A percentile compares a stretch with the other conserved stretches of the same genome.
phyloP scores from a whole-genome alignment of 2,797 vertebrate species.

The Trachurus trachurus region DNA sequence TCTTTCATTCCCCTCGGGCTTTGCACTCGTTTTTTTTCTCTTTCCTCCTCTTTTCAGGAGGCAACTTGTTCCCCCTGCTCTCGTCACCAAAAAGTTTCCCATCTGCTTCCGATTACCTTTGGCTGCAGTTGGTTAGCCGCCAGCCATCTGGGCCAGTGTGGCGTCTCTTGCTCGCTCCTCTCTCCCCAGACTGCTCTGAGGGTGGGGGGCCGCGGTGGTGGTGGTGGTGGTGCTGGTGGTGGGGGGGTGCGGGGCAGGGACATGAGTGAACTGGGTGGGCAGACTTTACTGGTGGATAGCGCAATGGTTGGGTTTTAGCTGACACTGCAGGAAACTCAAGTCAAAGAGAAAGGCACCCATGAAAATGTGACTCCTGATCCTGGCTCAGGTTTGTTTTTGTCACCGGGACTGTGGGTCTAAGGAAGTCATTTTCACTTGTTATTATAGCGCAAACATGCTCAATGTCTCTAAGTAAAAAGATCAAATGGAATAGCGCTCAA shows the following conservation, averaged over 20 bases:
- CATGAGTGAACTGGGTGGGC: constrained; percentile 69
- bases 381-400: constrained; percentile 53
- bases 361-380: constrained; percentile 57
- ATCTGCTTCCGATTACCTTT: constrained; percentile 95
- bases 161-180: constrained; percentile 77
- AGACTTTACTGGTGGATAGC: constrained; percentile 62
- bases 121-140: constrained; percentile 87
- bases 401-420: constrained; percentile 59
- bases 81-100: constrained; percentile 88
- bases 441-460: constrained; percentile 49
- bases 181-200: constrained; percentile 75
- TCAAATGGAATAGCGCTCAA: constrained; percentile 18
- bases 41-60: constrained; percentile 71
- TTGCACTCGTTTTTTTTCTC: constrained; percentile 54
- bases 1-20: constrained; percentile 59
- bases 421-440: constrained; percentile 68
- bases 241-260: constrained; percentile 35
- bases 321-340: constrained; percentile 73
- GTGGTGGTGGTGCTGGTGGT: constrained; percentile 34
- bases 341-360: constrained; percentile 65
- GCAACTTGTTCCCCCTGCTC: constrained; percentile 87
- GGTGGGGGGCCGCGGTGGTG: constrained; percentile 61
- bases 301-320: constrained; percentile 64
- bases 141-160: constrained; percentile 86
- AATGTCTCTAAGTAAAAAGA: constrained; percentile 35